Conservation (phyloP, 2,113 vertebrate genomes). For the Hemibagrus wyckioides region DNA sequence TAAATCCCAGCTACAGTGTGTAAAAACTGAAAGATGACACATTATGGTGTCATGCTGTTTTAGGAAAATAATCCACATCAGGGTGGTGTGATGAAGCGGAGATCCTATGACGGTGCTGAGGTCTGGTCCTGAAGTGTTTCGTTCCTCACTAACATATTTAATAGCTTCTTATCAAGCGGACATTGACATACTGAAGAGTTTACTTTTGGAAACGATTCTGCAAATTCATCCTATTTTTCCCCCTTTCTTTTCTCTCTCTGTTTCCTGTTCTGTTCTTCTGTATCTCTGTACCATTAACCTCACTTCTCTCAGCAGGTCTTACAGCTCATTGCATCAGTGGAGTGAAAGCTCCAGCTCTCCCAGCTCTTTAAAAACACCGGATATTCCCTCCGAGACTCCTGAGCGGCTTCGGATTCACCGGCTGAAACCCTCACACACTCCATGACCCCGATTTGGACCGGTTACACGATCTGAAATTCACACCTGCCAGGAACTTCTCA, state of each 20-base stretch:
- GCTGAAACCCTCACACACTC: background rate
- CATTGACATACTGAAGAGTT: background rate
- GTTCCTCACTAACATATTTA: too few relatives aligned
- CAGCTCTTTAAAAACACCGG: background rate
- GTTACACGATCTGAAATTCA: background rate
- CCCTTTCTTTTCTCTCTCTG: too few relatives aligned
- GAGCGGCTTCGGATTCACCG: background rate
- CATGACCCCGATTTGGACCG: background rate
- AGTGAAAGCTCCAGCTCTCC: background rate
- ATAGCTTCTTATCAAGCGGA: background rate
- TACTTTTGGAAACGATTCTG: too few relatives aligned
- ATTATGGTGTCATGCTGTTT: too few relatives aligned
- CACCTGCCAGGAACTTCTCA: background rate
- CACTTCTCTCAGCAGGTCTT: background rate
- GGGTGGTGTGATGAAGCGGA: too few relatives aligned
- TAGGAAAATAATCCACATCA: too few relatives aligned
- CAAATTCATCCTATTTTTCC: too few relatives aligned
- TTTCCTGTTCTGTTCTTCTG: background rate
- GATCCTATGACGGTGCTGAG: background rate
- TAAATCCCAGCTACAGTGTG: background rate
- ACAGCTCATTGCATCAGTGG: slow-evolving; percentile 13
- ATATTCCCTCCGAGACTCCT: slow-evolving; percentile 6
- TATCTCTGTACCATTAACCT: background rate
- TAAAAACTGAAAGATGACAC: background rate
- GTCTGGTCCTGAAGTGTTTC: too few relatives aligned